A percentile compares a stretch with the other conserved stretches of the same genome.
These are phyloP conservation scores for Cotesia congregata DNA, from an alignment of 2,888 invertebrate species.

Conservation along the genomic window DNA sequence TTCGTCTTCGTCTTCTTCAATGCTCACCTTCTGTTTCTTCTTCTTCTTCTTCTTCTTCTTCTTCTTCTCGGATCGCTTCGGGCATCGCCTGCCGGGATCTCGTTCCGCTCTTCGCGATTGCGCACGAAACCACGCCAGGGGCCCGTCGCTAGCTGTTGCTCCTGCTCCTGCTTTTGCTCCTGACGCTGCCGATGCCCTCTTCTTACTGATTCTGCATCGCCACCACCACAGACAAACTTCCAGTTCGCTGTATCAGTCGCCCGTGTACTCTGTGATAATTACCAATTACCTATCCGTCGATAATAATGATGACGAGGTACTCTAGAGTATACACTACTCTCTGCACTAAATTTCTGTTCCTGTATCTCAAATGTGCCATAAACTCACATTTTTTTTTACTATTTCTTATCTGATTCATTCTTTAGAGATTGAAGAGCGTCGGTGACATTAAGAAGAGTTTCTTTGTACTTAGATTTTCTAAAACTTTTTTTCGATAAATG, in stretches of 20 bases:
- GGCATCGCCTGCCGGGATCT: slow-evolving; percentile 54
- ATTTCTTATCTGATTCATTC: background rate
- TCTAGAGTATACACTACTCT: background rate
- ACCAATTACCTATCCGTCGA: slow-evolving; percentile 54
- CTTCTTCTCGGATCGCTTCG: slow-evolving; percentile 48
- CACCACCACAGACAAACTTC: background rate
- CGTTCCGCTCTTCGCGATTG: slow-evolving; percentile 65
- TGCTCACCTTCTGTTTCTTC: slow-evolving; percentile 52
- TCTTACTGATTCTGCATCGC: slow-evolving; percentile 6
- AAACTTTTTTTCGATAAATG: no score
- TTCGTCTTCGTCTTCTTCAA: background rate
- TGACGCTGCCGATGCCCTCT: slow-evolving; percentile 35
- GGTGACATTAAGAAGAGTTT: no score
- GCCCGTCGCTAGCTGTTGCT: slow-evolving; percentile 39
- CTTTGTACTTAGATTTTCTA: no score
- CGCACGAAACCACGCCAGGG: slow-evolving; percentile 53
- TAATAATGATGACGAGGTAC: slow-evolving; percentile 40
- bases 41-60: slow-evolving; percentile 42
- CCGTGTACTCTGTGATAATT: slow-evolving; percentile 48
- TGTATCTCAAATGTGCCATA: background rate
- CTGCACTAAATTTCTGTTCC: background rate
- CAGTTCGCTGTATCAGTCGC: slow-evolving; percentile 23
- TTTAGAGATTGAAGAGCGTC: no score
- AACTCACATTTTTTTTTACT: background rate
- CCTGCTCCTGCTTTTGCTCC: slow-evolving; percentile 11